Base-by-base conservation (phyloP, 2,113 vertebrate species). In the Emydura subglobosa region DNA sequence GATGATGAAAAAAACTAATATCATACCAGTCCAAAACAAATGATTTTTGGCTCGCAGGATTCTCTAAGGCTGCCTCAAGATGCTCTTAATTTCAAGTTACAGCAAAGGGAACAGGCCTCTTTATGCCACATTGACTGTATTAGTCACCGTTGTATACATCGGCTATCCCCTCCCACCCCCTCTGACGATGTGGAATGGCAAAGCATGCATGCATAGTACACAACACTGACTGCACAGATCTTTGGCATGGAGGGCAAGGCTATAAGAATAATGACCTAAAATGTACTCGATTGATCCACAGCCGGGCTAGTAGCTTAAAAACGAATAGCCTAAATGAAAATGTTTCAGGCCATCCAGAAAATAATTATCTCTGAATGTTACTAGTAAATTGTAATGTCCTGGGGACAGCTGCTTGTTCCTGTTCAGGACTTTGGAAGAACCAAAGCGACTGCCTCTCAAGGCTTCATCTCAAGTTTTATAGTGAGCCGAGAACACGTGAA, bases 181-280 rank as follows among this genome's bases (percentile, higher is more conserved):
- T 16, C 44, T 44, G 24, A 42, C 24, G 10, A 27, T 16, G 4
- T 6, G 47, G 25, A 42, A 42, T 10, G 16, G 24, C 13, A 74
- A 6, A 50, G 16, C 31, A 65, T 7, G 39, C 65, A 31, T 39
- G 10, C 10, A 76, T 10, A 21, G 0, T 2, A 54, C 54, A 81
- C 10, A 19, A 50, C 42, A 31, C 25, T 9, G 22, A 11, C 44
- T 83, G 31, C 0, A 0, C 21, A 5, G 10, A 4, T 51, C 21
- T 5, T 6, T 21, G 81, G 42, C 4, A 50, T 59, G 81, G 80
- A 89, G 39, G 7, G 6, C 47, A 89, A 24, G 19, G 74, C 74
- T 44, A 24, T 12, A 27, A 22, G 24, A 76, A 44, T 7, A 24
- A 54, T 88, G 83, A 89, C 11, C 21, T 68, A 12, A 54, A 85